Conservation (phyloP, 1,140 invertebrate genomes). For the Calliphora vicina region DNA sequence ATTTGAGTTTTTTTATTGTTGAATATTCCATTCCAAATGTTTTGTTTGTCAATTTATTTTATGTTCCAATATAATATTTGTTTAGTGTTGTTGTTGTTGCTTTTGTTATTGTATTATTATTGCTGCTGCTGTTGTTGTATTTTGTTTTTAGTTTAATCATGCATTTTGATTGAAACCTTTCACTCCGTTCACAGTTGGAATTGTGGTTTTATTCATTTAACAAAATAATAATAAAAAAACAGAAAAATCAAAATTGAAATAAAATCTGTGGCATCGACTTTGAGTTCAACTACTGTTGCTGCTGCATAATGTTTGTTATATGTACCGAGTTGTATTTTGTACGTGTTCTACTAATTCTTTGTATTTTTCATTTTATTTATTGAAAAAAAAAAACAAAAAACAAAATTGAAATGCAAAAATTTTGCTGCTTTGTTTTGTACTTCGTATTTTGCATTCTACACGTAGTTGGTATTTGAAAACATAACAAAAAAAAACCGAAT, state of each 20-base stretch:
- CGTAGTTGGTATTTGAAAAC: not conserved
- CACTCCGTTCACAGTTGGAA: constrained; percentile 59
- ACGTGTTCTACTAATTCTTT: constrained; percentile 1
- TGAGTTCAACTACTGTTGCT: not conserved
- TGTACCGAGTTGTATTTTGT: not conserved
- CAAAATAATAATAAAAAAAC: not conserved
- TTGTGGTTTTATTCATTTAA: not conserved
- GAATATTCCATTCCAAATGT: constrained; percentile 36
- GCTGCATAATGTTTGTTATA: not conserved
- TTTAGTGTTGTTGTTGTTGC: not conserved
- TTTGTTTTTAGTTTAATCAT: constrained; percentile 56
- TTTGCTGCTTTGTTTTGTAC: not conserved
- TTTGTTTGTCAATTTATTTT: constrained; percentile 44
- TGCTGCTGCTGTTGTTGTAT: constrained; percentile 51
- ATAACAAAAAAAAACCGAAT: not conserved
- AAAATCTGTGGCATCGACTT: constrained; percentile 14
- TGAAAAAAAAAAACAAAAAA: not conserved
- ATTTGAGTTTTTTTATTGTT: not conserved
- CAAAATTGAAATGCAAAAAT: not conserved
- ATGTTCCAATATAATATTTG: constrained; percentile 43
- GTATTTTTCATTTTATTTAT: not conserved
- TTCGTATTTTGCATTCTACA: not conserved
- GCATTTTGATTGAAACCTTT: constrained; percentile 61
- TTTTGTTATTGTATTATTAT: not conserved
- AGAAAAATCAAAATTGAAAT: not conserved